These are phyloP conservation scores for Calliphora vomitoria DNA, from an alignment of 2,888 invertebrate genomes.

Conservation along the genomic window DNA sequence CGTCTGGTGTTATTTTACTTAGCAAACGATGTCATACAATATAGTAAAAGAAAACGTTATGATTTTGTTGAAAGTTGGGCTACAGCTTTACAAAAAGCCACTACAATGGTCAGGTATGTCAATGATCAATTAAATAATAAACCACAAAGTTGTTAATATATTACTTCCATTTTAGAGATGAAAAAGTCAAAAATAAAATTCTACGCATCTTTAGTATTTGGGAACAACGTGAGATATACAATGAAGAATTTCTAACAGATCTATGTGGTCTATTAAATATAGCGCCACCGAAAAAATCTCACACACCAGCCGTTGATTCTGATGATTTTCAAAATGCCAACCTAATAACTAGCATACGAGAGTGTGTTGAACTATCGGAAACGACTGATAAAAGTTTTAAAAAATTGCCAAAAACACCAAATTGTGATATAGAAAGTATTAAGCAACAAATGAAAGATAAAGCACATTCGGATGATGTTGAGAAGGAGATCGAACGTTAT, in stretches of 20 bases:
- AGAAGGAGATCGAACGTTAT: conserved; percentile 93
- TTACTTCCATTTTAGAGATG: conserved; percentile 87
- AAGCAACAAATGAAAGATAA: conserved; percentile 94
- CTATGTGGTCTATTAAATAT: conserved; percentile 93
- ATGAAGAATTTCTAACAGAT: conserved; percentile 94
- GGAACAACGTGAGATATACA: conserved; percentile 96
- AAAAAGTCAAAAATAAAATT: conserved; percentile 94
- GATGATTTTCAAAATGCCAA: conserved; percentile 87
- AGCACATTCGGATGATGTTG: conserved; percentile 93
- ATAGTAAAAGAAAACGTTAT: conserved; percentile 95
- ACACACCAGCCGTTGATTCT: conserved; percentile 76
- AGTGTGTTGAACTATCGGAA: conserved; percentile 89
- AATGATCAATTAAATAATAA: neutral
- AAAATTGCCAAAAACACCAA: conserved; percentile 84
- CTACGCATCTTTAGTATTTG: conserved; percentile 97
- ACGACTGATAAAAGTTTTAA: conserved; percentile 90
- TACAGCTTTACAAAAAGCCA: conserved; percentile 95
- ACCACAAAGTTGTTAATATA: neutral
- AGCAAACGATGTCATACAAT: conserved; percentile 99
- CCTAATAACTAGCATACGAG: conserved; percentile 90
- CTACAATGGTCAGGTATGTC: conserved; percentile 91
- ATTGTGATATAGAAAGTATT: conserved; percentile 91
- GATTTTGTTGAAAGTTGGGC: conserved; percentile 97
- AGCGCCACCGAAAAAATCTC: conserved; percentile 86
- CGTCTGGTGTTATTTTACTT: conserved; percentile 95